Conservation (phyloP, 53 echinoderm and acorn worm species). For the Patiria pectinifera region DNA sequence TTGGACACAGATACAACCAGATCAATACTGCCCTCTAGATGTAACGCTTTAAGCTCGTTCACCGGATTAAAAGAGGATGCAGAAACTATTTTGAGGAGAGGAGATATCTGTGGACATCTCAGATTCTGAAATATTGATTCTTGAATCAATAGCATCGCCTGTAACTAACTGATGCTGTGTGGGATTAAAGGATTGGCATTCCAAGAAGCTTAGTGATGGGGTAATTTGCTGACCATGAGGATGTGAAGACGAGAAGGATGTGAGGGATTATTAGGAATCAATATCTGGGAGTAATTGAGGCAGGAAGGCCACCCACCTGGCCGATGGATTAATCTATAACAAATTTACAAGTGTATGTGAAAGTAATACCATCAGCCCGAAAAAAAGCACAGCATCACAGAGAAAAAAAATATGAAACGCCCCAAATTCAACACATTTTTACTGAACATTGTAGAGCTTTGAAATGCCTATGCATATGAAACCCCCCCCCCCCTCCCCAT, state of each 20-base stretch:
- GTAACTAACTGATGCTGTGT: slow-evolving; percentile 1
- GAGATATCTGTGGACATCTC: slow-evolving; percentile 15
- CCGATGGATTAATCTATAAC: not conserved
- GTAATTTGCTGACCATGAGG: not conserved
- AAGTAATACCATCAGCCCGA: not conserved
- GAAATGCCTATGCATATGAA: too few relatives aligned
- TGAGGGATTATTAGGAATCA: slow-evolving; percentile 24
- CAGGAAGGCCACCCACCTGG: slow-evolving; percentile 39
- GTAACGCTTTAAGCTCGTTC: slow-evolving; percentile 6
- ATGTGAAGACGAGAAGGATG: not conserved
- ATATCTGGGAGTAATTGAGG: slow-evolving; percentile 22
- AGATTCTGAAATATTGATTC: slow-evolving; percentile 30
- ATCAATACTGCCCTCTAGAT: slow-evolving; percentile 57
- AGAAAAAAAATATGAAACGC: not conserved
- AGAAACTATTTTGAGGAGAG: not conserved
- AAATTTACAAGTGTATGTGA: not conserved
- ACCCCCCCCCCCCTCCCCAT: too few relatives aligned
- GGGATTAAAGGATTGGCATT: slow-evolving; percentile 38
- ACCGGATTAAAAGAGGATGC: not conserved
- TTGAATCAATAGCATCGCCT: slow-evolving; percentile 26
- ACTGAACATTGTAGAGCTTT: too few relatives aligned
- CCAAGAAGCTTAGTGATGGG: not conserved
- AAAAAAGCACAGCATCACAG: not conserved
- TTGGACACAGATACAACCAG: slow-evolving; percentile 25
- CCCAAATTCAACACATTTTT: too few relatives aligned